A percentile compares a stretch with the other conserved stretches of the same genome.
These are phyloP conservation scores for Iphiclides podalirius DNA, from an alignment of 2,888 invertebrate species.

Conservation along the genomic window DNA sequence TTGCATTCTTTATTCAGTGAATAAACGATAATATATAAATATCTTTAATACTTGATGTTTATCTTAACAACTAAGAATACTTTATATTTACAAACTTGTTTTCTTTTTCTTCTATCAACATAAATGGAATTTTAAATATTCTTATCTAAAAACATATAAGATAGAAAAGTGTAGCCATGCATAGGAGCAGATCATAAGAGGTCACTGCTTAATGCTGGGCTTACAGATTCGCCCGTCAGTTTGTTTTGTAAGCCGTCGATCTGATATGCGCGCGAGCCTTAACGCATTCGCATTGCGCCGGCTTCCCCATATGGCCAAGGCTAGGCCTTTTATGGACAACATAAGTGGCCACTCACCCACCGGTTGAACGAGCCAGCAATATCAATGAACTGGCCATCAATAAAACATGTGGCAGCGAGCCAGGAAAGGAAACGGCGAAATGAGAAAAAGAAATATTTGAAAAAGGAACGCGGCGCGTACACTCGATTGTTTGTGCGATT, in stretches of 20 bases:
- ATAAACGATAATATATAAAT: too few species aligned
- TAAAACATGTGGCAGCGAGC: constrained; percentile 77
- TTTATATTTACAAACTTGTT: too few species aligned
- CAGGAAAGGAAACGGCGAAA: constrained; percentile 76
- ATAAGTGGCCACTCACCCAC: constrained; percentile 79
- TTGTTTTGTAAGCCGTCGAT: constrained; percentile 64
- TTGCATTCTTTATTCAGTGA: too few species aligned
- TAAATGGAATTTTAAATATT: too few species aligned
- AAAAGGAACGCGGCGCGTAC: constrained; percentile 68
- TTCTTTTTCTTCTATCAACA: too few species aligned
- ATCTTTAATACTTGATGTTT: too few species aligned
- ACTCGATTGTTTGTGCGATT: constrained; percentile 70
- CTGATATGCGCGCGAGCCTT: constrained; percentile 71
- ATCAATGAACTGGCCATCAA: constrained; percentile 79
- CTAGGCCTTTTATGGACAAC: constrained; percentile 75
- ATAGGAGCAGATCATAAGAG: too few species aligned
- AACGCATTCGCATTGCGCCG: constrained; percentile 71
- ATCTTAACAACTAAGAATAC: too few species aligned
- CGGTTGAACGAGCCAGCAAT: constrained; percentile 76
- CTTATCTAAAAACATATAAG: too few species aligned
- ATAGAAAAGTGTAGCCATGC: background rate
- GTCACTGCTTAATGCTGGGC: constrained; percentile 10
- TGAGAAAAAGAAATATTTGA: constrained; percentile 76
- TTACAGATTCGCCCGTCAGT: constrained; percentile 44
- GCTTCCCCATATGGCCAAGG: constrained; percentile 78